Conservation (phyloP, 1,140 invertebrate genomes). For the Brachionus asplanchnoidis region DNA sequence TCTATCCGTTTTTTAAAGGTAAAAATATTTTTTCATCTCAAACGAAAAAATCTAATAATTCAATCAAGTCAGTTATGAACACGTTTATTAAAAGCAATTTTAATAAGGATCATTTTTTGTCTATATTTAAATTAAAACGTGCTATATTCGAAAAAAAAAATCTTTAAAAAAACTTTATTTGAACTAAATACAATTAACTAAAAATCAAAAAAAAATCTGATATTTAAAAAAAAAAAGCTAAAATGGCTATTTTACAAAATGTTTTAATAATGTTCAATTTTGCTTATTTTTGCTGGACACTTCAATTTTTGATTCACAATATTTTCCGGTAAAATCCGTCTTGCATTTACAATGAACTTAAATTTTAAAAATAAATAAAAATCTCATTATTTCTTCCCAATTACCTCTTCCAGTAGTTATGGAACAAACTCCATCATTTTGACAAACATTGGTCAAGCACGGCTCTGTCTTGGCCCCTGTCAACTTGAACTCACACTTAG, state of each 20-base stretch:
- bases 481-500: constrained; percentile 24
- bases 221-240: neutral
- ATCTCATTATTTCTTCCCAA: neutral
- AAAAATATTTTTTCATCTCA: too few species aligned
- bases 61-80: too few species aligned
- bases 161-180: neutral
- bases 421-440: constrained; percentile 10
- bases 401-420: neutral
- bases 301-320: constrained; percentile 15
- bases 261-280: neutral
- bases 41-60: too few species aligned
- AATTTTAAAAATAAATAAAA: neutral
- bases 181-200: neutral
- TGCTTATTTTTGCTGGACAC: neutral
- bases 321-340: constrained; percentile 8
- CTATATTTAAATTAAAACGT: neutral
- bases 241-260: neutral
- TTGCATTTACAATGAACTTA: constrained; percentile 26
- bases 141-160: neutral
- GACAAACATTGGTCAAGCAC: constrained; percentile 27
- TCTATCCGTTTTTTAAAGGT: too few species aligned
- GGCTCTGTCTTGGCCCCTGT: neutral
- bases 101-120: neutral
- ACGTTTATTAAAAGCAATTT: neutral
- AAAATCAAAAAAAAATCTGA: neutral